Percentiles rank a stretch among this genome's conserved stretches.
phyloP scores from a whole-genome alignment of 2,113 vertebrate species.

The Mustelus asterias region DNA sequence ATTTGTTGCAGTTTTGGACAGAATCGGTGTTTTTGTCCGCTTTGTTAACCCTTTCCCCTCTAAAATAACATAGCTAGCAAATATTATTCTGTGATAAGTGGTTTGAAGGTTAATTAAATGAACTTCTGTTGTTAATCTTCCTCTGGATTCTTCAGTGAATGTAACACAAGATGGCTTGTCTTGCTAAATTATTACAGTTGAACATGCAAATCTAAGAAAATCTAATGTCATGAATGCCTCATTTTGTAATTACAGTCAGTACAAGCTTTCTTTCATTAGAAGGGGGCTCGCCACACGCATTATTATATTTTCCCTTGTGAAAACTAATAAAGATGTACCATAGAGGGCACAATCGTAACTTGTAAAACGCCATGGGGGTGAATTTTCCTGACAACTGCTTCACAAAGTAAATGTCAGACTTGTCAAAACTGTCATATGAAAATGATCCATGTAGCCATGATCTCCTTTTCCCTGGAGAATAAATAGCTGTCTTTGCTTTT shows the following conservation, averaged over 20 bases:
- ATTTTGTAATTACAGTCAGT: not conserved
- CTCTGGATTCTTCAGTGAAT: not conserved
- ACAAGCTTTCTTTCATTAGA: conserved; percentile 34
- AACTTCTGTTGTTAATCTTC: not conserved
- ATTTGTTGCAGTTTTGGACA: not conserved
- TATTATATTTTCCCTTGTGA: conserved; percentile 42
- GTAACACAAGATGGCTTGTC: not conserved
- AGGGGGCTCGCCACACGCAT: conserved; percentile 36
- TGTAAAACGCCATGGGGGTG: conserved; percentile 53
- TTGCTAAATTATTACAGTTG: not conserved
- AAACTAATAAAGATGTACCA: conserved; percentile 57
- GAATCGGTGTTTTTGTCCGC: not conserved
- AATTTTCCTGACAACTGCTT: conserved; percentile 60
- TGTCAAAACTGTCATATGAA: conserved; percentile 68
- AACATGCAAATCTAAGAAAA: not conserved
- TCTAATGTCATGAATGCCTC: not conserved
- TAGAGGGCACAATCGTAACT: conserved; percentile 60
- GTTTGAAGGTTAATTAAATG: conserved; percentile 15
- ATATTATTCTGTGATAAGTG: not conserved
- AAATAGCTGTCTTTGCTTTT: conserved; percentile 62
- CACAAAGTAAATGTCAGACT: conserved; percentile 69
- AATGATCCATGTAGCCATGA: conserved; percentile 62
- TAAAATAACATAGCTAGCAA: not conserved
- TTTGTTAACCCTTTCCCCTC: conserved; percentile 3
- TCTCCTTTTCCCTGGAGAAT: conserved; percentile 59